Base-by-base conservation (phyloP, 2,113 vertebrate species). In the Rhinoptilus africanus region DNA sequence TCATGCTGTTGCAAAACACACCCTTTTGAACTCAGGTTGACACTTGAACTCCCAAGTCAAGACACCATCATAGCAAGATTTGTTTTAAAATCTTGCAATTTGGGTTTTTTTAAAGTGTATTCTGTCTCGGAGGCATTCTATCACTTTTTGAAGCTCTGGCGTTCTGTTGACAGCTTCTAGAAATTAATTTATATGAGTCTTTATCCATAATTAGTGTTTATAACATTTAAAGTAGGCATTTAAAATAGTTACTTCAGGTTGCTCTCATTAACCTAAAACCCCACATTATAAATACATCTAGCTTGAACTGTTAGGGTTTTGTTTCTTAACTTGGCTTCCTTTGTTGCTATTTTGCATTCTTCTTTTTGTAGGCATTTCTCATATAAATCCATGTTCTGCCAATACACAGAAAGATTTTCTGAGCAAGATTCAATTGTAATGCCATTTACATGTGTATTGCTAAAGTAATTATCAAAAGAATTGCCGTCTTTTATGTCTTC, bases 401-500 rank as follows among this genome's bases (percentile, higher is more conserved):
- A 85, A 83, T 80, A 51, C n/a, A 37, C 26, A 67, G 84, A 72
- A 85, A 63, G 67, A 74, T 96, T 95, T 96, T 95, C 81, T 57
- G 54, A 62, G 27, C 41, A 80, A 73, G 43, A 85, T 92, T 96
- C 66, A 88, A 71, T 59, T 88, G n/a, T 85, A 80, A 76, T 76
- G 14, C 37, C 72, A 85, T 88, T 85, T 95, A 85, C 19, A n/a
- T 84, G 64, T 39, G 56, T 48, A 81, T 91, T 82, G 53, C 73
- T 92, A 15, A 85, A 93, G 68, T 57, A 87, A 80, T 93, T 94
- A 88, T 66, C 62, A 54, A 90, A 94, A 94, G 37, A 81, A 80
- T 80, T 92, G 50, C 63, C 15, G 37, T 76, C 37, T 85, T 81
- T 79, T 89, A 57, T 4, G 2, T 80, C 78, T 77, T 48, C 50